Conservation (phyloP, 2,113 vertebrate species). For the Caracal caracal region DNA sequence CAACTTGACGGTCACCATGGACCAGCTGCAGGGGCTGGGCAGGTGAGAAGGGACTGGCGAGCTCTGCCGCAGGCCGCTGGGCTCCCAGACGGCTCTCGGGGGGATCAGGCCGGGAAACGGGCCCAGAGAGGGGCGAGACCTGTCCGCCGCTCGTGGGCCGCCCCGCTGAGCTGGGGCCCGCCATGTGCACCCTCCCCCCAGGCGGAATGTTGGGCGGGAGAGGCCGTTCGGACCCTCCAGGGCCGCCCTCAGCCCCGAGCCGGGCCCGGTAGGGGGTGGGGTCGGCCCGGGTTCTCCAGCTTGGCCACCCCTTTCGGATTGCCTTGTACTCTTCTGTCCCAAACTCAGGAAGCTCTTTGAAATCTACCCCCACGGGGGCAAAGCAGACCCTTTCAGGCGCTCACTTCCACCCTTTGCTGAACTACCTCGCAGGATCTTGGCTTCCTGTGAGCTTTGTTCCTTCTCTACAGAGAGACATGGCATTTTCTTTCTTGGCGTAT, state of each 20-base stretch:
- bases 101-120: background rate
- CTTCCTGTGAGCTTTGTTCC: slow-evolving; percentile 47
- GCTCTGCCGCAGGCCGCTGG: background rate
- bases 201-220: background rate
- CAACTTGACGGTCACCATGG: slow-evolving; percentile 90
- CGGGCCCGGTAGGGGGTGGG: background rate
- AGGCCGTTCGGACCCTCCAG: background rate
- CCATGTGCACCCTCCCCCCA: background rate
- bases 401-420: background rate
- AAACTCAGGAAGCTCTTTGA: background rate
- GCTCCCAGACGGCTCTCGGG: background rate
- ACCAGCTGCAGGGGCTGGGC: slow-evolving; percentile 89
- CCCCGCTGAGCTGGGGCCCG: background rate
- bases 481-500: slow-evolving; percentile 25
- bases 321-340: background rate
- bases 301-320: background rate
- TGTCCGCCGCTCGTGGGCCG: background rate
- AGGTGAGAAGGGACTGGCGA: slow-evolving; percentile 84
- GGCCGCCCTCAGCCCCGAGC: background rate
- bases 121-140: background rate
- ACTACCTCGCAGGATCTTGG: fast-evolving
- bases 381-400: background rate
- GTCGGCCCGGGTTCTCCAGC: background rate
- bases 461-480: slow-evolving; percentile 27
- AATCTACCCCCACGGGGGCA: background rate